Evolutionary conservation across 2,888 invertebrate genomes (phyloP), one percentile per base, ranked within the genome.

Genomic region (Rutpela maculata): DNA sequence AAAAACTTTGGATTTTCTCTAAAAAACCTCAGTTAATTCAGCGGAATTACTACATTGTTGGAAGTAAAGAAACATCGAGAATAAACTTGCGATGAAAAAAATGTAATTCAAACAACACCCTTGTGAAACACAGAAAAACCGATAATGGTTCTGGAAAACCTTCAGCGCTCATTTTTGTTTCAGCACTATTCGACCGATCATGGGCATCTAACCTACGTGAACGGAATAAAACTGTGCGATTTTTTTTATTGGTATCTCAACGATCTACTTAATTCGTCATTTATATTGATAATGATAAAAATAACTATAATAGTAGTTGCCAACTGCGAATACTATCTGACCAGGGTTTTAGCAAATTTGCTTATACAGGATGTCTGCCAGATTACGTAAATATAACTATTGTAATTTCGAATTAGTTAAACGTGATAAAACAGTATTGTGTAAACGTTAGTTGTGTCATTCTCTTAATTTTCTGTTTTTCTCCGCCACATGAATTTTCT

Each of bases 21-120:
- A 68, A 59, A 69, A 19, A 69, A 26, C 59, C n/a, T 69, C 69
- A 35, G 69, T 38, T 57, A 31, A 69, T 59, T 69, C 31, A 35
- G 12, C 57, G 17, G 19, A 69, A 68, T 55, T 68, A 69, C 18
- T 57, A 18, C 69, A 35, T 69, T 35, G 69, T 56, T 18, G 17
- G 59, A 50, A 69, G 18, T 69, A 69, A 59, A 69, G n/a, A 62
- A 62, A 62, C 62, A 62, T 62, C 62, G 15, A 62, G 31, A 62
- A 62, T 62, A 15, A 62, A 35, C 62, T 31, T 31, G 17, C 1
- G 10, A n/a, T 0, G 31, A 62, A n/a, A 62, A 62, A 62, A 62
- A 62, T 62, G n/a, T 31, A 62, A 62, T 62, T 10, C 62, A 31
- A 62, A 62, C 26, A 62, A 62, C n/a, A 62, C 62, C 31, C 62